These are phyloP conservation scores for Caenorhabditis zanzibari DNA, from an alignment of 2,888 invertebrate genomes.

Conservation along the genomic window DNA sequence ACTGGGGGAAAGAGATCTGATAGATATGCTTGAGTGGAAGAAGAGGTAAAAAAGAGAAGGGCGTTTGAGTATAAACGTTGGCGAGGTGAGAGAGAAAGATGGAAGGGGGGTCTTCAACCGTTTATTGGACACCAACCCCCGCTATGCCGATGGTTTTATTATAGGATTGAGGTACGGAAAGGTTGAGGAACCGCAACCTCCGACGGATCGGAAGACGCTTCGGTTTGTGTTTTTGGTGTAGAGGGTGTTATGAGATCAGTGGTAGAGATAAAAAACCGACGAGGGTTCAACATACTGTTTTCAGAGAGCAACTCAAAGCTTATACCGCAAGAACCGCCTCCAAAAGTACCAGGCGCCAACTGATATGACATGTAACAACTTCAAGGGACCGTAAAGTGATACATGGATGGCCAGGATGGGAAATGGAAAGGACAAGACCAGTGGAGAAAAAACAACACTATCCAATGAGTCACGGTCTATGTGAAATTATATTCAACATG, in stretches of 20 bases:
- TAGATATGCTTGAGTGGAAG: conserved; percentile 59
- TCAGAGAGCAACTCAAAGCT: too few relatives aligned
- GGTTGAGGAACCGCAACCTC: conserved; percentile 21
- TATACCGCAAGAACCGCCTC: too few relatives aligned
- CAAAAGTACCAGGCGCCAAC: too few relatives aligned
- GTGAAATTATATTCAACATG: conserved; percentile 64
- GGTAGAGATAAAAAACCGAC: too few relatives aligned
- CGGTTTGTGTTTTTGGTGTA: not conserved
- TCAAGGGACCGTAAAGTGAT: not conserved
- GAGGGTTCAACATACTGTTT: too few relatives aligned
- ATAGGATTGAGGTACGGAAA: conserved; percentile 29
- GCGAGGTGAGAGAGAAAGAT: not conserved
- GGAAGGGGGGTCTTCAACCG: conserved; percentile 21
- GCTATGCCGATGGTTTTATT: conserved; percentile 58
- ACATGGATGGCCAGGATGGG: conserved; percentile 19
- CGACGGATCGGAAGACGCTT: conserved; percentile 2
- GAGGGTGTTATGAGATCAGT: not conserved
- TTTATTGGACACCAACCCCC: conserved; percentile 57
- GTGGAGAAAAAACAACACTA: conserved; percentile 40
- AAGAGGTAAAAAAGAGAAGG: conserved; percentile 55
- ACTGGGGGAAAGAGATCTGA: conserved; percentile 46
- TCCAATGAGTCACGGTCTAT: conserved; percentile 45
- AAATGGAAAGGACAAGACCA: conserved; percentile 4
- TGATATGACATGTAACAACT: too few relatives aligned
- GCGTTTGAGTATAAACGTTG: conserved; percentile 39